Evolutionary conservation across 2,888 invertebrate genomes (phyloP), one percentile per base, ranked within the genome.

Genomic region (Megalurothrips usitatus): DNA sequence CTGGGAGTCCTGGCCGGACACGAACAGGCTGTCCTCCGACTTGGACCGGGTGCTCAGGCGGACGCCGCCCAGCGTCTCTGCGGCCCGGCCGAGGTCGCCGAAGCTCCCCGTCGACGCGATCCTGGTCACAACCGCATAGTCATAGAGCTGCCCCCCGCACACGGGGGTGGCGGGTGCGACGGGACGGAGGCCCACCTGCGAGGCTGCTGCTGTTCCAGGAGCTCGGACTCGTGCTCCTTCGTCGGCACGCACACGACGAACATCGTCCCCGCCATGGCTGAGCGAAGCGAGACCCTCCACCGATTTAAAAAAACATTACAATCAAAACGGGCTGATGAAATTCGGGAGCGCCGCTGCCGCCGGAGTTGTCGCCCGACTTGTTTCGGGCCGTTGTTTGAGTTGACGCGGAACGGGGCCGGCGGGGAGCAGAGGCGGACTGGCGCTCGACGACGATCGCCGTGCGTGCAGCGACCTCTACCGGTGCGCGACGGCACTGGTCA

Each of bases 241-340:
- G 88, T 89, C 9, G 91, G 91, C 28, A 91, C 88, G 83, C 88
- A 90, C 19, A 91, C 88, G 52, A 91, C 88, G 83, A 91, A 90
- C 75, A 91, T 85, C n/a, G 90, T 89, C 52, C 91, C 90, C 14
- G 90, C 87, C 90, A 91, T 90, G 34, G 34, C n/a, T n/a, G n/a
- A n/a, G n/a, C 34, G 34, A 43, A 43, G 34, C 34, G 34, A 6
- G 2, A 43, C 34, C 34, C 6, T 43, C 26, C 14, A 26, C 81
- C 79, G 19, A 52, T 52, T 47, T 52, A 81, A 4, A 23, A 78
- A 12, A 81, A 79, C 23, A 52, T 26, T 9, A 26, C 80, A 26
- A 43, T 6, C 3, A 43, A 43, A 43, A 43, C 34, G n/a, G n/a
- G n/a, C n/a, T n/a, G n/a, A n/a, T n/a, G n/a, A n/a, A n/a, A n/a